phyloP scores from a whole-genome alignment of 2,888 invertebrate genomes.

The Hedychridium roseum region DNA sequence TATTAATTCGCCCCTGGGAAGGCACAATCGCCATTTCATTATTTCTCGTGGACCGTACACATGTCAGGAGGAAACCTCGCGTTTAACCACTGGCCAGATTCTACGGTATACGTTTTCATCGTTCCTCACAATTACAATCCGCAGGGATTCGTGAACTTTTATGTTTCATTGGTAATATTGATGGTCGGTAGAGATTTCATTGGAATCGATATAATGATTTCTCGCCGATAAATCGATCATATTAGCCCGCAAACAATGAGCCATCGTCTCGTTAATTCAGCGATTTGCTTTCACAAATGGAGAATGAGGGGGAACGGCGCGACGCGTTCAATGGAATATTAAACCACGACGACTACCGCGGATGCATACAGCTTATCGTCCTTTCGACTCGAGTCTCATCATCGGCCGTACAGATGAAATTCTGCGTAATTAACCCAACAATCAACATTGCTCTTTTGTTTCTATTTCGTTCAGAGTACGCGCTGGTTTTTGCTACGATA shows the following conservation, averaged over 20 bases:
- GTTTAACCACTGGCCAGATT: too few species aligned
- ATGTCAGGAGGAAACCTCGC: too few species aligned
- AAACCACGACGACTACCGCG: constrained; percentile 26
- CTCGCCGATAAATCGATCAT: constrained; percentile 38
- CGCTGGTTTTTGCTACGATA: too few species aligned
- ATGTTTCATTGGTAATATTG: background rate
- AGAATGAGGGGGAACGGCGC: constrained; percentile 31
- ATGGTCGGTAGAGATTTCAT: background rate
- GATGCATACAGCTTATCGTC: constrained; percentile 23
- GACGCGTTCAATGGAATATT: constrained; percentile 45
- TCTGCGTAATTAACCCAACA: too few species aligned
- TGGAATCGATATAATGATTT: constrained; percentile 12
- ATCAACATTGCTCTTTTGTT: too few species aligned
- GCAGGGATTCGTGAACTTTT: background rate
- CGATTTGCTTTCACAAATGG: constrained; percentile 43
- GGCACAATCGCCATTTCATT: too few species aligned
- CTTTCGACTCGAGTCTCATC: constrained; percentile 16
- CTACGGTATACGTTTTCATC: too few species aligned
- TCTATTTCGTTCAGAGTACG: too few species aligned
- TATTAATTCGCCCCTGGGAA: too few species aligned
- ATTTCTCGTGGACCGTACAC: too few species aligned
- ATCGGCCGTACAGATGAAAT: background rate
- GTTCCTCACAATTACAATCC: too few species aligned
- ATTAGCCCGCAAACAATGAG: constrained; percentile 46
- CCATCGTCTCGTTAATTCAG: constrained; percentile 41